Evolutionary conservation across 2,888 invertebrate genomes (phyloP).

Genomic region (Dolichomitus sp.): DNA sequence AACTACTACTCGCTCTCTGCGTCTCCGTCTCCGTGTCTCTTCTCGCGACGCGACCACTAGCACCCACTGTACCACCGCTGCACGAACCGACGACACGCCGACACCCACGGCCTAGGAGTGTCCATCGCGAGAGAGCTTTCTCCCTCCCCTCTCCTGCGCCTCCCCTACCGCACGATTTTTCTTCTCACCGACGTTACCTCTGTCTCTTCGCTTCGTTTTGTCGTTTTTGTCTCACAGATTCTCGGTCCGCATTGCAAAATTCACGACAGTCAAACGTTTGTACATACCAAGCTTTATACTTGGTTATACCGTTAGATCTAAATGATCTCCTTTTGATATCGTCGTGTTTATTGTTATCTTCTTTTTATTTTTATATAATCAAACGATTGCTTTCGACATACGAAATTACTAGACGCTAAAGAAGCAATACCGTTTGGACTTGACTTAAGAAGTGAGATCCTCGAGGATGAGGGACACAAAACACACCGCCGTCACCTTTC

Average conservation of each 20-base stretch:
- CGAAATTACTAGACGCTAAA: background rate
- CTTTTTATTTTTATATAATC: background rate
- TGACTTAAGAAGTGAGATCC: slow-evolving; percentile 6
- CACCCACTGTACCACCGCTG: slow-evolving; percentile 61
- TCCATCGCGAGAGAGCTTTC: slow-evolving; percentile 54
- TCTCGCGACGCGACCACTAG: slow-evolving; percentile 58
- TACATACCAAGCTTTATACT: background rate
- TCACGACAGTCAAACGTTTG: background rate
- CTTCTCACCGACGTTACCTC: slow-evolving; percentile 3
- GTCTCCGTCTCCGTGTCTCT: slow-evolving; percentile 30
- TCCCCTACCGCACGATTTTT: slow-evolving; percentile 6
- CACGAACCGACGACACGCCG: slow-evolving; percentile 58
- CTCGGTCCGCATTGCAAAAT: background rate
- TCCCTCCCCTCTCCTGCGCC: slow-evolving; percentile 16
- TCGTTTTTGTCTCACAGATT: slow-evolving; percentile 5
- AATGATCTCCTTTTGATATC: background rate
- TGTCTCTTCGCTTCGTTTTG: background rate
- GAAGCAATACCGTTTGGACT: background rate
- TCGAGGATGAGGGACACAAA: slow-evolving; percentile 41
- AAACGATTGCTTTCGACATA: background rate
- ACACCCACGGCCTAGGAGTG: slow-evolving; percentile 67
- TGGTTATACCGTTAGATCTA: background rate
- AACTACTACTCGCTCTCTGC: slow-evolving; percentile 41
- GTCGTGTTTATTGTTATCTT: background rate
- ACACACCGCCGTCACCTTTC: slow-evolving; percentile 36